phyloP scores from a whole-genome alignment of 2,888 invertebrate genomes.

The Amitus sp. region DNA sequence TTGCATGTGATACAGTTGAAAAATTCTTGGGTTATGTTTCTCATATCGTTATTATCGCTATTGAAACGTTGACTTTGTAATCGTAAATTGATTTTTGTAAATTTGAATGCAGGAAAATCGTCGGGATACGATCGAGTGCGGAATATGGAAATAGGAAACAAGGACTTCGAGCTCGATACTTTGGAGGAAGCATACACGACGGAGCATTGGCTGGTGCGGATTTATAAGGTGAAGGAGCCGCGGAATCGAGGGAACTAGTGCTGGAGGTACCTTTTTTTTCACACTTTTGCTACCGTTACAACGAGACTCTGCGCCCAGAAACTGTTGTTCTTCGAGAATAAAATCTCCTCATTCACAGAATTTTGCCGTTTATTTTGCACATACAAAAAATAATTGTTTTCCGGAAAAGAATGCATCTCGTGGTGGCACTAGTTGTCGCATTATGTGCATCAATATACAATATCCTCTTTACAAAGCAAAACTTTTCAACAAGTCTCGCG shows the following conservation, averaged over 20 bases:
- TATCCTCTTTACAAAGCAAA: slow-evolving; percentile 28
- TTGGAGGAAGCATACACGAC: slow-evolving; percentile 99
- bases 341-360: slow-evolving; percentile 15
- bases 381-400: neutral
- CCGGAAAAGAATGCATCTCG: slow-evolving; percentile 12
- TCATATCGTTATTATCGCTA: too few relatives aligned
- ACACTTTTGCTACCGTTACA: slow-evolving; percentile 16
- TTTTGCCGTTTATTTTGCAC: neutral
- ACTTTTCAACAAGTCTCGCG: slow-evolving; percentile 25
- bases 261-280: slow-evolving; percentile 17
- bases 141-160: slow-evolving; percentile 98
- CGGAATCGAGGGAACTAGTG: slow-evolving; percentile 86
- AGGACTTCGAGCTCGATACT: slow-evolving; percentile 97
- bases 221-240: slow-evolving; percentile 96
- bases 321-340: slow-evolving; percentile 23
- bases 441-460: slow-evolving; percentile 41
- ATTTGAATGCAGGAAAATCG: slow-evolving; percentile 77
- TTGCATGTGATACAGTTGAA: too few relatives aligned
- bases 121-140: slow-evolving; percentile 97
- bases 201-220: slow-evolving; percentile 98
- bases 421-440: slow-evolving; percentile 39
- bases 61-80: too few relatives aligned
- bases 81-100: too few relatives aligned
- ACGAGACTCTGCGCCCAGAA: too few relatives aligned
- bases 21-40: too few relatives aligned